These are phyloP conservation scores for Torymus aiolomorphi DNA, from an alignment of 2,888 invertebrate genomes.

Conservation along the genomic window DNA sequence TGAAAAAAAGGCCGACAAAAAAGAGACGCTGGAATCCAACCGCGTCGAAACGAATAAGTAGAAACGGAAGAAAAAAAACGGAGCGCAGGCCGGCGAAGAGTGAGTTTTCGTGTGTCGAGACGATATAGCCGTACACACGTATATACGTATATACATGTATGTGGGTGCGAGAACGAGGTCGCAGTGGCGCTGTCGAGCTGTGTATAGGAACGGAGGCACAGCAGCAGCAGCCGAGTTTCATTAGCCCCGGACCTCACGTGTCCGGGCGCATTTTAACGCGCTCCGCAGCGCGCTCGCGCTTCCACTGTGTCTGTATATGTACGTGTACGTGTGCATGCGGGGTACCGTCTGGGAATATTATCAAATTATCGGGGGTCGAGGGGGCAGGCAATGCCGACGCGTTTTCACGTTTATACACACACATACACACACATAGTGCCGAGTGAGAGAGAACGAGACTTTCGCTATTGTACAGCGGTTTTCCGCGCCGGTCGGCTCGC, in stretches of 20 bases:
- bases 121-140: too few species aligned
- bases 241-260: constrained; percentile 55
- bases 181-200: not conserved
- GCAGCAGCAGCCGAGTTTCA: constrained; percentile 55
- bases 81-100: too few species aligned
- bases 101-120: too few species aligned
- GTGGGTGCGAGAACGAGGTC: constrained; percentile 15
- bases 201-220: not conserved
- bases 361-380: constrained; percentile 60
- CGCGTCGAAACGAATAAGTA: too few species aligned
- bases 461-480: too few species aligned
- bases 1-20: too few species aligned
- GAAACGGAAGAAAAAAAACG: too few species aligned
- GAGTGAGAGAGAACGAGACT: too few species aligned
- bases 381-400: constrained; percentile 19
- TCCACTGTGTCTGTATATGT: too few species aligned
- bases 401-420: constrained; percentile 25
- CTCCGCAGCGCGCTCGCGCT: not conserved
- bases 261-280: constrained; percentile 53
- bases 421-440: not conserved
- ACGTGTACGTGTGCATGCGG: constrained; percentile 5
- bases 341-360: constrained; percentile 58
- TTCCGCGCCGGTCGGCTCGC: too few species aligned
- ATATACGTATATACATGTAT: not conserved
- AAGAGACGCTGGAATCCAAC: too few species aligned